Percentiles rank a stretch among this genome's conserved stretches.
Conservation (phyloP, 2,797 vertebrate genomes). For the Falco concolor region DNA sequence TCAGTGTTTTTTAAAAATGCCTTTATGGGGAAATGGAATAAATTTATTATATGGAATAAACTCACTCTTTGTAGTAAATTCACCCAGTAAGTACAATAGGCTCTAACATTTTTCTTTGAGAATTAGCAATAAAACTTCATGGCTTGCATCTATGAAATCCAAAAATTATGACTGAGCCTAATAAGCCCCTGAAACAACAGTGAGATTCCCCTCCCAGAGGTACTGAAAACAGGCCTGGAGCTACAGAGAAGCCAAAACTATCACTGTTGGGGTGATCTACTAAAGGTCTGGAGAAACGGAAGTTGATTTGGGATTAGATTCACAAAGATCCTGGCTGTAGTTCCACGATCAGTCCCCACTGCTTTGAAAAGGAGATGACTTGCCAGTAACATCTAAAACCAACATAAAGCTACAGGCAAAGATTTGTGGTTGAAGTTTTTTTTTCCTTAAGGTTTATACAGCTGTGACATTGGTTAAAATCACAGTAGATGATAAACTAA, state of each 20-base stretch:
- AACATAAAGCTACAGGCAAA: neutral
- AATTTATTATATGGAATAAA: neutral
- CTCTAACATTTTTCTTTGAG: neutral
- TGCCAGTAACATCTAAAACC: neutral
- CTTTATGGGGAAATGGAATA: neutral
- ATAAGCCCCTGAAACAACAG: neutral
- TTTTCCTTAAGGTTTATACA: neutral
- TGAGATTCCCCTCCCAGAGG: neutral
- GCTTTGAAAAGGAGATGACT: neutral
- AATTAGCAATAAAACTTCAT: neutral
- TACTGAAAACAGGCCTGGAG: neutral
- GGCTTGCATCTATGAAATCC: neutral
- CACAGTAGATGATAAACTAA: neutral
- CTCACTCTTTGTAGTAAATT: neutral
- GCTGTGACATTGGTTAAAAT: neutral
- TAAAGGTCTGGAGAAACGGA: neutral
- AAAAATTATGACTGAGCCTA: neutral
- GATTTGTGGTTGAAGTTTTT: neutral
- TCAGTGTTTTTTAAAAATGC: neutral
- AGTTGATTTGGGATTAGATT: neutral
- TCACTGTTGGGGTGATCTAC: neutral
- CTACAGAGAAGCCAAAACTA: neutral
- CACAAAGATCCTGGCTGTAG: neutral
- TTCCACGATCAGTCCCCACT: neutral
- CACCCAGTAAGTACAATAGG: neutral